A percentile compares a stretch with the other conserved stretches of the same genome.
phyloP scores from a whole-genome alignment of 2,797 vertebrate species.

The Arnoldichthys spilopterus region DNA sequence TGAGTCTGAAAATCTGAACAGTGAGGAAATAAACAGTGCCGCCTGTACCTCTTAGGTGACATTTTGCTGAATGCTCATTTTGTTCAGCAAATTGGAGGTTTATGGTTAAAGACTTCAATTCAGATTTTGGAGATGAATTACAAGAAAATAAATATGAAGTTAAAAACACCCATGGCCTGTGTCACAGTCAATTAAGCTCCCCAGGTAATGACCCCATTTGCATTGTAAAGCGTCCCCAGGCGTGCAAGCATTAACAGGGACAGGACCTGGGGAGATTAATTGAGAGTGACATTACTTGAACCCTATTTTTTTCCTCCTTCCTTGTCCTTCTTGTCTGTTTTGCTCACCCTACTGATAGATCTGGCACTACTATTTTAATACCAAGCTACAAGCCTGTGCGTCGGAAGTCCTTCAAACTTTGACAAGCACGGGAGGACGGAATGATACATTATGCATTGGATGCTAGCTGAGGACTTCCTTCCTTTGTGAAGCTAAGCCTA shows the following conservation, averaged over 20 bases:
- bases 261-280: slow-evolving; percentile 92
- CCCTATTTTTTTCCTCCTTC: slow-evolving; percentile 70
- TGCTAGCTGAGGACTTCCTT: slow-evolving; percentile 47
- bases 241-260: slow-evolving; percentile 92
- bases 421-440: slow-evolving; percentile 79
- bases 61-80: slow-evolving; percentile 14
- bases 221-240: slow-evolving; percentile 89
- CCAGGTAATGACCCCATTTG: slow-evolving; percentile 95
- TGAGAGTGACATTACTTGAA: slow-evolving; percentile 95
- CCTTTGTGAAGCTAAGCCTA: slow-evolving; percentile 39
- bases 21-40: background rate
- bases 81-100: background rate
- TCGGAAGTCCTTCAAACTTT: slow-evolving; percentile 88
- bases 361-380: slow-evolving; percentile 91
- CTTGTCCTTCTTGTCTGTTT: slow-evolving; percentile 64
- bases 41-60: background rate
- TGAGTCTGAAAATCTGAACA: background rate
- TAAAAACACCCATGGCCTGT: slow-evolving; percentile 80
- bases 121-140: slow-evolving; percentile 61
- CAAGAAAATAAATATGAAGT: slow-evolving; percentile 87
- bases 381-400: slow-evolving; percentile 88
- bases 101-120: slow-evolving; percentile 32
- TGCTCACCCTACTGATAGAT: slow-evolving; percentile 89
- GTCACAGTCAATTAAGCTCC: slow-evolving; percentile 95
- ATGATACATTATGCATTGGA: slow-evolving; percentile 76